A percentile compares a stretch with the other conserved stretches of the same genome.
phyloP scores from a whole-genome alignment of 2,888 invertebrate genomes.

The Chrysolina americana region DNA sequence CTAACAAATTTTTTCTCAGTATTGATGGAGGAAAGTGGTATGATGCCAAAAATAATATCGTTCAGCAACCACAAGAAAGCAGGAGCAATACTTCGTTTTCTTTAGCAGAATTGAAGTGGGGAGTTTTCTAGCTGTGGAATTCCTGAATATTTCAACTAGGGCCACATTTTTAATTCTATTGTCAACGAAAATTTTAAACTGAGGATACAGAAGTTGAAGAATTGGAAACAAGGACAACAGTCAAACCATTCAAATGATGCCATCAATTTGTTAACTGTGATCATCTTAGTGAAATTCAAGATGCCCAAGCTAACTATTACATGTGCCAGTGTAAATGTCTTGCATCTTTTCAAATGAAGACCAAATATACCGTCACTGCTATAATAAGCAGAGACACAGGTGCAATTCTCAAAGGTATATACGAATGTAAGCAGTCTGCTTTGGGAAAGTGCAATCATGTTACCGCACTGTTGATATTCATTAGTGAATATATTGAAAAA shows the following conservation, averaged over 20 bases:
- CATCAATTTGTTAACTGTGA: constrained; percentile 10
- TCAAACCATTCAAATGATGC: constrained; percentile 1
- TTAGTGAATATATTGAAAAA: background rate
- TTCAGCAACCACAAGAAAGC: background rate
- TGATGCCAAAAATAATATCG: background rate
- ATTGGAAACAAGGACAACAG: constrained; percentile 1
- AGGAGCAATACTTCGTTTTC: background rate
- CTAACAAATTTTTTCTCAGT: background rate
- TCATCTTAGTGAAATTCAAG: background rate
- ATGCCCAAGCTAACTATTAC: background rate
- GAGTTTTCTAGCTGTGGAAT: constrained; percentile 10
- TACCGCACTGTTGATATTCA: background rate
- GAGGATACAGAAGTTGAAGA: constrained; percentile 8
- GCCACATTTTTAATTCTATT: background rate
- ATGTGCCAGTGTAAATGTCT: constrained; percentile 9
- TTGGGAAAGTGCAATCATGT: background rate
- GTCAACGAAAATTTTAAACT: constrained; percentile 3
- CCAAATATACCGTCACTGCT: background rate
- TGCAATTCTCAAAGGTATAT: background rate
- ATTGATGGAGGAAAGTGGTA: background rate
- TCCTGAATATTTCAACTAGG: constrained; percentile 2
- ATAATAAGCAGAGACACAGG: background rate
- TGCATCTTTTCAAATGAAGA: background rate
- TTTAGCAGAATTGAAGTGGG: constrained; percentile 4
- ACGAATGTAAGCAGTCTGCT: background rate